Conservation (phyloP, 2,113 vertebrate species). For the Tragulus kanchil region DNA sequence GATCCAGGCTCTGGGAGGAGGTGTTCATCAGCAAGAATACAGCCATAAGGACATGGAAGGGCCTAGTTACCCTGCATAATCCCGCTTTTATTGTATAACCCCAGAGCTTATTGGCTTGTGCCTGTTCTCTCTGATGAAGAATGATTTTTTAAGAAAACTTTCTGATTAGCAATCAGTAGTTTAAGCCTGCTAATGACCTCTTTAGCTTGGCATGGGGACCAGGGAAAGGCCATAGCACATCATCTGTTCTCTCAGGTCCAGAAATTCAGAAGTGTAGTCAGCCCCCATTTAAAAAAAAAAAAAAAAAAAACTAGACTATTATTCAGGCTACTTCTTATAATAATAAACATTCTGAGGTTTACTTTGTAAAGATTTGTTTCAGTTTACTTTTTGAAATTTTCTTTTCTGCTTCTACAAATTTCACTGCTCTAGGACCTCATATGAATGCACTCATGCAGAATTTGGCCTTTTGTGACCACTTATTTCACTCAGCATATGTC, state of each 20-base stretch:
- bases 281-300: neutral
- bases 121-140: constrained; percentile 23
- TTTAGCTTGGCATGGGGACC: neutral
- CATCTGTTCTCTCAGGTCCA: neutral
- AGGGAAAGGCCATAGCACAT: neutral
- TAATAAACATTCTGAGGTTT: neutral
- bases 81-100: neutral
- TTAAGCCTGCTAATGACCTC: neutral
- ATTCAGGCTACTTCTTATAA: neutral
- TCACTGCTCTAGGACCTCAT: neutral
- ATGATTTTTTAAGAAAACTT: constrained; percentile 32
- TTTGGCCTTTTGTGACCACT: neutral
- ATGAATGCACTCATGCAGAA: neutral
- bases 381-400: neutral
- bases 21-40: neutral
- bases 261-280: neutral
- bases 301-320: neutral
- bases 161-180: constrained; percentile 59
- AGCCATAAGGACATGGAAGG: neutral
- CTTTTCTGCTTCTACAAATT: neutral
- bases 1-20: neutral
- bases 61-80: neutral
- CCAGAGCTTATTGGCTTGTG: constrained; percentile 15
- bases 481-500: neutral
- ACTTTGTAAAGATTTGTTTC: neutral